phyloP scores from a whole-genome alignment of 2,888 invertebrate species.

The Loripinus fragilis region DNA sequence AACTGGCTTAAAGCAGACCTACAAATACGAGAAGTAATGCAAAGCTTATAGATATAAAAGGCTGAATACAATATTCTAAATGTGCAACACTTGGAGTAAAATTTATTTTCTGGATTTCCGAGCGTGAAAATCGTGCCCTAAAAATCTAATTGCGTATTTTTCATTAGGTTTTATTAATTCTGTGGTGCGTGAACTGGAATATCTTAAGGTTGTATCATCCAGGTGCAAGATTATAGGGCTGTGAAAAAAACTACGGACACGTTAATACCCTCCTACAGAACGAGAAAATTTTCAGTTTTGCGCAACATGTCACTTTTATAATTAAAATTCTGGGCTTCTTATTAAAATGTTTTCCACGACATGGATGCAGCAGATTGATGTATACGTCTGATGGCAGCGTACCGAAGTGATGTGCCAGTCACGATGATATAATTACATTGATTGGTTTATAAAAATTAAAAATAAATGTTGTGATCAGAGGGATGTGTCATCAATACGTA shows the following conservation, averaged over 20 bases:
- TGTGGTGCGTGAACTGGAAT: slow-evolving; percentile 16
- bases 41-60: neutral
- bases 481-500: slow-evolving; percentile 7
- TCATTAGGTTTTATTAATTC: slow-evolving; percentile 19
- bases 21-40: too few relatives aligned
- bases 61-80: neutral
- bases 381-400: too few relatives aligned
- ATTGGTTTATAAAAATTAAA: slow-evolving; percentile 6
- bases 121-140: slow-evolving; percentile 15
- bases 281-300: neutral
- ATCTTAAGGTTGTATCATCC: slow-evolving; percentile 1
- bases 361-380: too few relatives aligned
- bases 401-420: too few relatives aligned
- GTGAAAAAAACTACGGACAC: slow-evolving; percentile 3
- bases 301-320: slow-evolving; percentile 11
- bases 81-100: neutral
- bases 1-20: neutral
- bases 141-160: slow-evolving; percentile 16
- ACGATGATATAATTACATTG: neutral
- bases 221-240: neutral
- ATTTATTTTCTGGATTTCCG: slow-evolving; percentile 1
- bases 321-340: neutral
- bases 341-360: too few relatives aligned
- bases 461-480: neutral
- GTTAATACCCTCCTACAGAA: neutral